Evolutionary conservation across 2,797 vertebrate genomes (phyloP), one percentile per base, ranked within the genome.

Genomic region (Decapterus maruadsi): DNA sequence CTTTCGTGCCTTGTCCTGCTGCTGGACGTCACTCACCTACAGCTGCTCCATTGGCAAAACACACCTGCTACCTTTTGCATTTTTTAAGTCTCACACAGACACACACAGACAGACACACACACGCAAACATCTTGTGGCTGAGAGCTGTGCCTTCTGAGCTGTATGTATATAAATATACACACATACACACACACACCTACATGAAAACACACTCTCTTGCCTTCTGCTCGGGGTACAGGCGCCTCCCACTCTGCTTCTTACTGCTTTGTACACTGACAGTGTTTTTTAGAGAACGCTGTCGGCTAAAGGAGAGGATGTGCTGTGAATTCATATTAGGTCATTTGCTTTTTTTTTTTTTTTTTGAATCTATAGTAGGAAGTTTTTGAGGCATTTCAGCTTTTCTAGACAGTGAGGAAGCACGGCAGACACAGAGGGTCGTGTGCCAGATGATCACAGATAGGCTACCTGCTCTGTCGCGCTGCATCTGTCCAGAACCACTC

Each of bases 1-100:
- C 91, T 93, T 93, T 81, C 11, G 94, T 95, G 94, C 94, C 94
- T 95, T 95, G 90, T 94, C 90, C 83, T 87, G 86, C 87, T 84
- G 80, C 74, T 72, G 90, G 91, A 93, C 72, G 19, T 75, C 70
- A 77, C 62, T 58, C 6, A 57, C 84, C 76, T 81, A 68, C 82
- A 90, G 84, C 90, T 89, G 75, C 87, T 82, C 65, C 78, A 81
- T 83, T 9, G 13, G 60, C 78, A 46, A 89, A 75, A 78, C 65
- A 38, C 79, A 85, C 77, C 73, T 81, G 76, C 79, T 79, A 88
- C 80, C 65, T 74, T 84, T 82, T 77, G 74, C 65, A 20, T 80
- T 68, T 55, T 78, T 64, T 61, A 45, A 55, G 55, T 67, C 45
- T 3, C 16, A 42, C 40, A 42, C 11, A n/a, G 14, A 45, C 45